A percentile compares a stretch with the other conserved stretches of the same genome.
phyloP scores from a whole-genome alignment of 2,888 invertebrate genomes.

The Seladonia tumulorum region DNA sequence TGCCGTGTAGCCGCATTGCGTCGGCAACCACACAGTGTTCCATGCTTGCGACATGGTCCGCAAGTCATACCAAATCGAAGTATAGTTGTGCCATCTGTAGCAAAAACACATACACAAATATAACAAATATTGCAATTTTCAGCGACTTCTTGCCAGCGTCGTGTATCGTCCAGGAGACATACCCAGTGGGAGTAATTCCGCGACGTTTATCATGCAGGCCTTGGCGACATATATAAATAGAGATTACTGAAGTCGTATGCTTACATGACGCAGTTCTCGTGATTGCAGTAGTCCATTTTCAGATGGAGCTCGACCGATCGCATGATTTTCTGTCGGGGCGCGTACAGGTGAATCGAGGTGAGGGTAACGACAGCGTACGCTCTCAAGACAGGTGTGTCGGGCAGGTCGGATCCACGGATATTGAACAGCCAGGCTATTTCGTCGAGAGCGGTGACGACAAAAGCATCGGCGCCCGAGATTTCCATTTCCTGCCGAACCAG shows the following conservation, averaged over 20 bases:
- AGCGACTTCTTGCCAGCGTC: too few relatives aligned
- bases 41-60: slow-evolving; percentile 88
- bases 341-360: slow-evolving; percentile 89
- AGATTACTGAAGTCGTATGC: slow-evolving; percentile 57
- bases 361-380: slow-evolving; percentile 90
- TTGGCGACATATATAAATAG: too few relatives aligned
- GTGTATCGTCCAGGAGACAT: too few relatives aligned
- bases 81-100: slow-evolving; percentile 87
- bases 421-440: slow-evolving; percentile 96
- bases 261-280: slow-evolving; percentile 88
- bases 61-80: slow-evolving; percentile 89
- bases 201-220: too few relatives aligned
- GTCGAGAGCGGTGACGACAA: slow-evolving; percentile 94
- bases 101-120: background rate
- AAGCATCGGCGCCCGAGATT: slow-evolving; percentile 89
- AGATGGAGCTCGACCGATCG: slow-evolving; percentile 84
- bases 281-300: slow-evolving; percentile 86
- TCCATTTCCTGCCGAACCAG: slow-evolving; percentile 88
- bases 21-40: slow-evolving; percentile 89
- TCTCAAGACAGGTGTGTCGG: slow-evolving; percentile 91
- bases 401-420: slow-evolving; percentile 93
- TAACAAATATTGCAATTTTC: too few relatives aligned
- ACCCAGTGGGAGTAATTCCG: too few relatives aligned
- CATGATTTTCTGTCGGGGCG: slow-evolving; percentile 88
- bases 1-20: slow-evolving; percentile 88